Base-by-base conservation (phyloP, 2,888 invertebrate species). In the Phragmatobia fuliginosa region DNA sequence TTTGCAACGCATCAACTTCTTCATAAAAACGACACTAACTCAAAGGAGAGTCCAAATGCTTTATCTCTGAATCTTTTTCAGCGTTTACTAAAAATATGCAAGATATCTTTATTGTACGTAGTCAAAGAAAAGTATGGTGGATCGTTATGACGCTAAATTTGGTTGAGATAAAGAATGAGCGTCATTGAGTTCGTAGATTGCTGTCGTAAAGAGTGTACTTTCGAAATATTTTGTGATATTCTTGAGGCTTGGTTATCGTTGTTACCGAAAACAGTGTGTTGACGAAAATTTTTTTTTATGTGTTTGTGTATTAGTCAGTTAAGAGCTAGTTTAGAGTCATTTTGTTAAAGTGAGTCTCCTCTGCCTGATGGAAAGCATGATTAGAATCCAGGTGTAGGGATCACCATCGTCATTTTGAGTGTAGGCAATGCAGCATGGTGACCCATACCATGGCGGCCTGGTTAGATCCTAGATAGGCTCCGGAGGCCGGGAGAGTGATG, bases 161-260 rank as follows among this genome's bases (percentile, higher is more conserved):
- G 33, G 58, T 68, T 59, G 62, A 76, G 70, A 78, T 76, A 75
- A 77, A 79, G 73, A 78, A 74, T 76, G 60, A 68, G 28, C 36
- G 36, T 33, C 71, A 60, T 71, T 79, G 63, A 68, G 59, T 71
- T 73, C 36, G 66, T 62, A 65, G 69, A 76, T 70, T 58, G 66
- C 67, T 31, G 59, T 65, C 68, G 65, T 77, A 68, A 81, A 75
- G 69, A 68, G 65, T 64, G 62, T 33, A 72, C 66, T 62, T 28
- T 31, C 32, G 69, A 69, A 77, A 80, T 78, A 76, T 73, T 80
- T 75, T 25, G 66, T 69, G 62, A 59, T 66, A 41, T 63, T 68
- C 45, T 69, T 56, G 33, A 74, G 64, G 11, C 45, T 45, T 49
- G 45, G 45, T n/a, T 67, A n/a, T 52, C 67, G 70, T 16, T 25